Evolutionary conservation across 2,888 invertebrate genomes (phyloP).

Genomic region (Cyaniris semiargus): DNA sequence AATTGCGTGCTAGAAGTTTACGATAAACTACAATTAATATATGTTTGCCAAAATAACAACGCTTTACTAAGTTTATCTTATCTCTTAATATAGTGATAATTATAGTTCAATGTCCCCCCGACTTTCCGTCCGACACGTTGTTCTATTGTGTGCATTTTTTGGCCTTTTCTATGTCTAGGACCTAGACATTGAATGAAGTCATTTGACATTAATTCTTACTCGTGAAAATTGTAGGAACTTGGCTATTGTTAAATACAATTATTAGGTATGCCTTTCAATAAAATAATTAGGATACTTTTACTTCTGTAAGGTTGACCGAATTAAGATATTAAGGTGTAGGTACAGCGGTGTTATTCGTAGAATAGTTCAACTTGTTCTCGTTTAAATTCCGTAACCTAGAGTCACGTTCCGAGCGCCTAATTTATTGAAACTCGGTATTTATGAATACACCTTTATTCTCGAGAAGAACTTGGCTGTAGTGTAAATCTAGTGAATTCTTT

Average conservation of each 20-base stretch:
- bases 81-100: no score
- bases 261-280: not conserved
- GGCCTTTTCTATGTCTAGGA: no score
- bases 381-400: constrained; percentile 58
- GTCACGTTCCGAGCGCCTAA: constrained; percentile 50
- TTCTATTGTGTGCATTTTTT: no score
- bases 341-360: constrained; percentile 46
- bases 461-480: not conserved
- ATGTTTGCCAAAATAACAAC: not conserved
- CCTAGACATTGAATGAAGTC: no score
- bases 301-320: not conserved
- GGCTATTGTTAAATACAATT: no score
- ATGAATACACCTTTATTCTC: constrained; percentile 31
- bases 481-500: not conserved
- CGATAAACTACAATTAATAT: not conserved
- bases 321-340: not conserved
- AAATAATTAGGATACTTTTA: not conserved
- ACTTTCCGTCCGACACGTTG: no score
- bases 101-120: no score
- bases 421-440: constrained; percentile 32
- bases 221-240: no score
- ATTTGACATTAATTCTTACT: no score
- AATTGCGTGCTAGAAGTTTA: not conserved
- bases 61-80: not conserved
- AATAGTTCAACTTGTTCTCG: constrained; percentile 58